phyloP scores from a whole-genome alignment of 2,888 invertebrate genomes.

The Aquatica leii region DNA sequence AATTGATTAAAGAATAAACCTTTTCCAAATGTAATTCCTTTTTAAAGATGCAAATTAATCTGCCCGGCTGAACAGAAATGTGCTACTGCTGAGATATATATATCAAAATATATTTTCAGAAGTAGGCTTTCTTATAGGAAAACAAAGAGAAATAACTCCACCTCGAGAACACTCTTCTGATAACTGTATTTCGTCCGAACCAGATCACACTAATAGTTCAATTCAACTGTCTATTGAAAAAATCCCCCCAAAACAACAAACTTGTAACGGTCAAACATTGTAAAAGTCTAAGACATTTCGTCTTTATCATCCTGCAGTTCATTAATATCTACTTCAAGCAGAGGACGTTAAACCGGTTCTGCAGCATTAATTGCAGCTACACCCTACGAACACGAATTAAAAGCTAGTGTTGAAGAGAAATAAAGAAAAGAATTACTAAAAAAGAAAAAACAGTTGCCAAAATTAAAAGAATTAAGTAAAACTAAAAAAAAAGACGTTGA shows the following conservation, averaged over 20 bases:
- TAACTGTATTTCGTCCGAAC: neutral
- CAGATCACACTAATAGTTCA: neutral
- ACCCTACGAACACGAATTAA: neutral
- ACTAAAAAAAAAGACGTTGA: too few relatives aligned
- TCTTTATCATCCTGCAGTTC: neutral
- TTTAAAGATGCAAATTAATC: too few relatives aligned
- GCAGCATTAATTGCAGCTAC: neutral
- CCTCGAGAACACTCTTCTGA: neutral
- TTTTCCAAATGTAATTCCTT: neutral
- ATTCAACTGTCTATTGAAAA: neutral
- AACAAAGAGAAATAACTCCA: neutral
- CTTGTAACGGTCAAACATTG: neutral
- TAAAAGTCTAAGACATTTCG: neutral
- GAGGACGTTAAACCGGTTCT: neutral
- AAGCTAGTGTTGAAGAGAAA: neutral
- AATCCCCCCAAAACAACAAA: neutral
- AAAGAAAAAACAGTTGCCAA: too few relatives aligned
- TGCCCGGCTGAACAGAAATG: too few relatives aligned
- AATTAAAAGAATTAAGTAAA: too few relatives aligned
- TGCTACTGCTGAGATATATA: too few relatives aligned
- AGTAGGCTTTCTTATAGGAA: too few relatives aligned
- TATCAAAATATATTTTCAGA: too few relatives aligned
- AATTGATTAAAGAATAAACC: neutral
- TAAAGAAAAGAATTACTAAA: too few relatives aligned
- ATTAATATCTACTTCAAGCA: neutral